Conservation (phyloP, 2,888 invertebrate genomes). For the Meliscaeva auricollis region DNA sequence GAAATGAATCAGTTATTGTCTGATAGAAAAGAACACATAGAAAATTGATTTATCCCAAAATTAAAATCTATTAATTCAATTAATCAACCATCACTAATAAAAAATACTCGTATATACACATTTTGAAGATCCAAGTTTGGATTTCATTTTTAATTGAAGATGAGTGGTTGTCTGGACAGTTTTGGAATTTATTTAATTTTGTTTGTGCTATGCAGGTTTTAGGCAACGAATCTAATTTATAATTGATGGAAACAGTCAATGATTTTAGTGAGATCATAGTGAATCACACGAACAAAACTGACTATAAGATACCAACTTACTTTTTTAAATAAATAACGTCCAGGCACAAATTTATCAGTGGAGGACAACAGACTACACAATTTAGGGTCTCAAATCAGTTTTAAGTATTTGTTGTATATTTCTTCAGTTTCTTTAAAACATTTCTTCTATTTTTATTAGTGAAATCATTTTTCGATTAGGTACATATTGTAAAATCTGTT, state of each 20-base stretch:
- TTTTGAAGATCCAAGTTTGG: conserved; percentile 49
- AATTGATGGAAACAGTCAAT: conserved; percentile 24
- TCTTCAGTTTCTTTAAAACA: too few relatives aligned
- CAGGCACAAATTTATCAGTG: too few relatives aligned
- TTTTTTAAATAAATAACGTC: too few relatives aligned
- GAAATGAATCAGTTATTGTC: background rate
- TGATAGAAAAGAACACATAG: background rate
- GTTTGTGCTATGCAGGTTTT: too few relatives aligned
- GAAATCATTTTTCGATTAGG: too few relatives aligned
- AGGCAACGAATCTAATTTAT: conserved; percentile 23
- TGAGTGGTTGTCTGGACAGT: conserved; percentile 55
- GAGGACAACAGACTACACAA: too few relatives aligned
- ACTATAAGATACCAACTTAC: too few relatives aligned
- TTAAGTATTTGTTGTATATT: too few relatives aligned
- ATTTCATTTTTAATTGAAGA: conserved; percentile 60
- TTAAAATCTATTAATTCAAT: conserved; percentile 15
- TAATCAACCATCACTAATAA: conserved; percentile 7
- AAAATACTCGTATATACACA: background rate
- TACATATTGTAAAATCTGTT: too few relatives aligned
- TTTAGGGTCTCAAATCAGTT: too few relatives aligned
- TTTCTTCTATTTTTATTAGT: too few relatives aligned
- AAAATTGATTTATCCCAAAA: conserved; percentile 10
- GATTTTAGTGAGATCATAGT: conserved; percentile 12
- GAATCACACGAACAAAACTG: too few relatives aligned
- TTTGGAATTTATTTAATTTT: background rate